These are phyloP conservation scores for Nematopogon swammerdamellus DNA, from an alignment of 2,888 invertebrate genomes.

Conservation along the genomic window DNA sequence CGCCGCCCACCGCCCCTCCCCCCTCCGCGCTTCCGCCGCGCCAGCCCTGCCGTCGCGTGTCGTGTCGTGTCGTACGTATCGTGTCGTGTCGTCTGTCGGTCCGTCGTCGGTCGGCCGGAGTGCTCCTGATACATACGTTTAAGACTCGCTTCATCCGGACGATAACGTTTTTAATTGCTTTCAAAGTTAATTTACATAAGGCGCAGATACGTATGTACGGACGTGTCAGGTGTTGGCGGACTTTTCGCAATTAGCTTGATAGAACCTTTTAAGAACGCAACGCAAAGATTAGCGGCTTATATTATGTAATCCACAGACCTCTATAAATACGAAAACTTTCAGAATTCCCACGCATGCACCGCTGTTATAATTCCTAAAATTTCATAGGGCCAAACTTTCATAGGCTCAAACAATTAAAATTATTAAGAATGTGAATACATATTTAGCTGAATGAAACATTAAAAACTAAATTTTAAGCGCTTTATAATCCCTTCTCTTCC, in stretches of 20 bases:
- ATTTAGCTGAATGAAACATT: no score
- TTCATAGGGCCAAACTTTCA: no score
- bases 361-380: no score
- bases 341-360: no score
- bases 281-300: background rate
- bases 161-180: background rate
- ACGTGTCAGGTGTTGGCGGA: background rate
- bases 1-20: constrained; percentile 28
- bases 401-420: no score
- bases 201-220: background rate
- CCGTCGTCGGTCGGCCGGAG: background rate
- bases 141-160: background rate
- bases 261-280: no score
- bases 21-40: no score
- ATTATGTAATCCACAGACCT: no score
- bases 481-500: no score
- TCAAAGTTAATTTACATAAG: background rate
- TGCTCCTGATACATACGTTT: background rate
- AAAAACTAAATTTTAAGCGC: no score
- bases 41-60: background rate
- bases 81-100: background rate
- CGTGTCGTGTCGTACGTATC: background rate
- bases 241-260: background rate
- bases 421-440: no score
- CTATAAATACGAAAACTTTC: no score